Percentiles rank a stretch among this genome's conserved stretches.
Evolutionary conservation across 92 coral and sea anemone species (phyloP).

Genomic region (Virgularia gustaviana): DNA sequence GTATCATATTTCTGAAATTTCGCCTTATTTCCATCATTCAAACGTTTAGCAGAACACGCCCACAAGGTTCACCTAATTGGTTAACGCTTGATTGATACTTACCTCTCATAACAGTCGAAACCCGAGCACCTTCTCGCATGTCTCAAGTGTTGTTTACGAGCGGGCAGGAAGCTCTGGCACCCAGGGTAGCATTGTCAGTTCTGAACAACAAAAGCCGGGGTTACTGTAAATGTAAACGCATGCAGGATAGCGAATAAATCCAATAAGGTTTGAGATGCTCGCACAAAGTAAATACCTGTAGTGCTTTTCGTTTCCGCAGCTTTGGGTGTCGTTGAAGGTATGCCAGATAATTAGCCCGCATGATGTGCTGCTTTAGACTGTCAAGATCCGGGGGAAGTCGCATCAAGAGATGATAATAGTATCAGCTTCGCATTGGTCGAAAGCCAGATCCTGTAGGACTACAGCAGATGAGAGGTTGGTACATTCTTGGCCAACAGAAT

Average conservation of each 20-base stretch:
- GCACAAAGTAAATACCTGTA: too few relatives aligned
- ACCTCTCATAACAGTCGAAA: constrained; percentile 8
- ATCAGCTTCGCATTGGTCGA: constrained; percentile 19
- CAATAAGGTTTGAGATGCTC: too few relatives aligned
- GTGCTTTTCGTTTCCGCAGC: too few relatives aligned
- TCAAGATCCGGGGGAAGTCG: constrained; percentile 14
- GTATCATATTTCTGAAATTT: not conserved
- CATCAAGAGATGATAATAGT: constrained; percentile 11
- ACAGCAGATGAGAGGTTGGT: not conserved
- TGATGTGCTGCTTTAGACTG: constrained; percentile 21
- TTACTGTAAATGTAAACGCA: too few relatives aligned
- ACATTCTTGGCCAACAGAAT: constrained; percentile 12
- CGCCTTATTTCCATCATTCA: not conserved
- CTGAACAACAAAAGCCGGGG: too few relatives aligned
- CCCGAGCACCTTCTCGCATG: not conserved
- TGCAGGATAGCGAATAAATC: too few relatives aligned
- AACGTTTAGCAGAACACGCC: not conserved
- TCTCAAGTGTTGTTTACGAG: not conserved
- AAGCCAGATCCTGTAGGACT: not conserved
- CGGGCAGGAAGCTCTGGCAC: too few relatives aligned
- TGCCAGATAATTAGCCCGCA: too few relatives aligned
- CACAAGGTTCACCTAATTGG: not conserved
- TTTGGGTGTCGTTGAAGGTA: too few relatives aligned
- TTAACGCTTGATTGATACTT: constrained; percentile 2
- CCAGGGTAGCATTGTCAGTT: too few relatives aligned